phyloP scores from a whole-genome alignment of 2,888 invertebrate genomes.

The Cantharis nigra region DNA sequence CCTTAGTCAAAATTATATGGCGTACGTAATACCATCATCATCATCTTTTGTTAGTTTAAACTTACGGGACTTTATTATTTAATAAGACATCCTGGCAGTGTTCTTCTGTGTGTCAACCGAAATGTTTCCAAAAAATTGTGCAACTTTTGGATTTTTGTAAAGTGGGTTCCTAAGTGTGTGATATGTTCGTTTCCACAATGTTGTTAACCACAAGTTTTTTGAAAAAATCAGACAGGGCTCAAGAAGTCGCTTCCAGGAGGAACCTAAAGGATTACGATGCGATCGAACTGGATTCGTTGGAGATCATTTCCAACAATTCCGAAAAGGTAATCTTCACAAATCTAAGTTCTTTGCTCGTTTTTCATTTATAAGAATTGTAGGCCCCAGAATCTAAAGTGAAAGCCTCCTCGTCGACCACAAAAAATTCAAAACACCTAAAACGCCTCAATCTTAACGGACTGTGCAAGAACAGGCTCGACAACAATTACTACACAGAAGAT shows the following conservation, averaged over 20 bases:
- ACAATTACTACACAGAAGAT: slow-evolving; percentile 50
- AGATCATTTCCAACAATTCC: slow-evolving; percentile 37
- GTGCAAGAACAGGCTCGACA: slow-evolving; percentile 42
- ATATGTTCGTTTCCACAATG: slow-evolving; percentile 39
- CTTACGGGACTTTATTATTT: background rate
- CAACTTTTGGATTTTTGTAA: background rate
- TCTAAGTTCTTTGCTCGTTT: background rate
- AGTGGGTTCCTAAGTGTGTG: background rate
- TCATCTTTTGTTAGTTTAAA: background rate
- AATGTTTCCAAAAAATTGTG: background rate
- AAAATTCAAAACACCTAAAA: slow-evolving; percentile 31
- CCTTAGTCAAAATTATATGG: slow-evolving; percentile 17
- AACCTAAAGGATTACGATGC: slow-evolving; percentile 34
- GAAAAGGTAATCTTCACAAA: slow-evolving; percentile 7
- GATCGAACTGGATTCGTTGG: slow-evolving; percentile 55
- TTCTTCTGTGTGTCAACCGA: background rate
- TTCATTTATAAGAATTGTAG: background rate
- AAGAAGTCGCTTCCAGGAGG: slow-evolving; percentile 10
- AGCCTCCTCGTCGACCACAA: background rate
- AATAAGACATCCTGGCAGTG: background rate
- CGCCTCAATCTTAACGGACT: slow-evolving; percentile 52
- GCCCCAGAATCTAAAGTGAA: slow-evolving; percentile 1
- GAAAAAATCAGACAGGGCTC: slow-evolving; percentile 44
- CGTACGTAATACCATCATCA: background rate
- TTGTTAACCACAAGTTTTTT: slow-evolving; percentile 44